These are phyloP conservation scores for Aurelia aurita complex sp. Pacific DNA, from an alignment of 30 jellyfish, hydroid and myxozoan genomes.

Conservation along the genomic window DNA sequence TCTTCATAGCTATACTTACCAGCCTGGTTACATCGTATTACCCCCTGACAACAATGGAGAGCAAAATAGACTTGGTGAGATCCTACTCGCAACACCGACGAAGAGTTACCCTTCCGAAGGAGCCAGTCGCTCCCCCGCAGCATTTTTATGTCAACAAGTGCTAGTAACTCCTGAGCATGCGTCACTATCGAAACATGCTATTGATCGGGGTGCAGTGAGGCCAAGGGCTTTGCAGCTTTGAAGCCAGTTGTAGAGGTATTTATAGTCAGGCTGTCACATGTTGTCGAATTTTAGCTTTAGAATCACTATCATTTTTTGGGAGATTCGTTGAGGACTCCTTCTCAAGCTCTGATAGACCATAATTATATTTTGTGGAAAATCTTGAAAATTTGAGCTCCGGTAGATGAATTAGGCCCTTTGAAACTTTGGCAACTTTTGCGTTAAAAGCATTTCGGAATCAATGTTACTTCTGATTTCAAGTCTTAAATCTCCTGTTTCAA, in stretches of 20 bases:
- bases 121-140: constrained; percentile 1
- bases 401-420: too few species aligned
- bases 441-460: too few species aligned
- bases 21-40: constrained; percentile 24
- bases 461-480: too few species aligned
- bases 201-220: constrained; percentile 19
- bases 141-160: constrained; percentile 32
- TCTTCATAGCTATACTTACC: constrained; percentile 18
- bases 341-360: too few species aligned
- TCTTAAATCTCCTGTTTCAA: too few species aligned
- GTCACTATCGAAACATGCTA: background rate
- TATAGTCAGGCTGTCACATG: too few species aligned
- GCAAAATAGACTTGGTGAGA: constrained; percentile 1
- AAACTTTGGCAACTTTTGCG: too few species aligned
- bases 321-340: too few species aligned
- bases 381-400: too few species aligned
- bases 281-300: too few species aligned
- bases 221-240: constrained; percentile 41
- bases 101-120: constrained; percentile 23
- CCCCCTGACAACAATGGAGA: constrained; percentile 7
- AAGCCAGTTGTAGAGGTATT: background rate
- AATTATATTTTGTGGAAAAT: too few species aligned
- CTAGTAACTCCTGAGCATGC: constrained; percentile 58
- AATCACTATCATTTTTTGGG: too few species aligned
- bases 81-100: constrained; percentile 57